Base-by-base conservation (phyloP, 2,113 vertebrate genomes). In the Python bivittatus region DNA sequence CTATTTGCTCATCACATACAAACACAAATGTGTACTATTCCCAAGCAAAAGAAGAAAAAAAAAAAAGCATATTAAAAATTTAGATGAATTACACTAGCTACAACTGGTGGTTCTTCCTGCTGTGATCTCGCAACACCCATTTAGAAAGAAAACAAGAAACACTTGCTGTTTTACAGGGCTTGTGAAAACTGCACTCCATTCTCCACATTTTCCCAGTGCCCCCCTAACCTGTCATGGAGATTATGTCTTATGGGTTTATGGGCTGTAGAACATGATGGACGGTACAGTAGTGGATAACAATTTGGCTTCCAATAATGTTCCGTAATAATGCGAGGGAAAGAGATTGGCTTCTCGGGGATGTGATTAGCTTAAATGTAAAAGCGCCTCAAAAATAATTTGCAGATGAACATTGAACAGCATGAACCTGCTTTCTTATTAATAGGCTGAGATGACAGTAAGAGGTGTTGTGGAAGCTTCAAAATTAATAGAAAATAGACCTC, bases 1-100 rank as follows among this genome's bases (percentile, higher is more conserved):
- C 94, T 95, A 95, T 96, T 97, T 96, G 93, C 93, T 95, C 90
- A 79, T 25, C 54, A 94, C 94, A 92, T 42, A 96, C 93, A 95
- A 96, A 25, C 54, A 12, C 25, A 79, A 27, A n/a, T n/a, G 42
- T 42, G 53, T 72, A 64, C 94, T 17, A 92, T 91, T 94, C 88
- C 91, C 90, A 79, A 93, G 91, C 92, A 95, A 93, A 56, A 15
- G 15, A 5, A 95, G 94, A 95, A 93, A 56, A 15, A 3, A 5
- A 95, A 95, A 91, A 94, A 92, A 83, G 89, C 90, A 64, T 94
- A 96, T 96, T 97, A 96, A 96, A 95, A 92, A 96, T 95, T 94
- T 95, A 96, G 95, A 95, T 95, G 95, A 96, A 97, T 96, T 94
- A 93, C 23, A 91, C 64, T 88, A 88, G 90, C 89, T 94, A 54